phyloP scores from a whole-genome alignment of 2,888 invertebrate genomes.

The Melanchra persicariae region DNA sequence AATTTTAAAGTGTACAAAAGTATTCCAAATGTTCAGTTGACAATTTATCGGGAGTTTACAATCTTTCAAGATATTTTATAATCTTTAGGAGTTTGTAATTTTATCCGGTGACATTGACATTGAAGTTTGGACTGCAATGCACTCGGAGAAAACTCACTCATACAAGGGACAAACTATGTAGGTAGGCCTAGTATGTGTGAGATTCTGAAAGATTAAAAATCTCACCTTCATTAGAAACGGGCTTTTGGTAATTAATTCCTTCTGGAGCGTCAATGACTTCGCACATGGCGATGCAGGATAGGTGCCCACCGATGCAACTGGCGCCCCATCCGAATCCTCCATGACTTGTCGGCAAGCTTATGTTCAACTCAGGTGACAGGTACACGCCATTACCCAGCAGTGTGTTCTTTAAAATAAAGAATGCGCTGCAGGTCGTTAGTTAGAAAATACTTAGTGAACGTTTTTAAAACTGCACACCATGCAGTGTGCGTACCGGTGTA shows the following conservation, averaged over 20 bases:
- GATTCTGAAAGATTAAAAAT: not conserved
- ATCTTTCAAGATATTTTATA: too few species aligned
- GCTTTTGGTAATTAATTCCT: slow-evolving; percentile 90
- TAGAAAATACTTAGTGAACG: not conserved
- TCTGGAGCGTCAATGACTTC: slow-evolving; percentile 94
- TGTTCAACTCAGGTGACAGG: slow-evolving; percentile 93
- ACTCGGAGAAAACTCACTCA: not conserved
- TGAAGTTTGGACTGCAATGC: too few species aligned
- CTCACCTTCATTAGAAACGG: slow-evolving; percentile 81
- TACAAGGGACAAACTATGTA: too few species aligned
- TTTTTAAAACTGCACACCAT: too few species aligned
- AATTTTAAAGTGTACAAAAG: too few species aligned
- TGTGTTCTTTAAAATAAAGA: slow-evolving; percentile 86
- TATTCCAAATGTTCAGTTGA: too few species aligned
- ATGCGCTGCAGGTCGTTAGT: not conserved
- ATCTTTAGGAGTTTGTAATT: too few species aligned
- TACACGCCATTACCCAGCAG: slow-evolving; percentile 94
- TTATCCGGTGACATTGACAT: too few species aligned
- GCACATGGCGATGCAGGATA: slow-evolving; percentile 95
- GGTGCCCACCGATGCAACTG: slow-evolving; percentile 93
- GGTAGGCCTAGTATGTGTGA: too few species aligned
- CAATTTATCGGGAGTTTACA: too few species aligned
- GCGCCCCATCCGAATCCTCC: slow-evolving; percentile 94
- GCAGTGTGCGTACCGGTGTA: not conserved
- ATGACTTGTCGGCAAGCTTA: slow-evolving; percentile 94